A percentile compares a stretch with the other conserved stretches of the same genome.
Conservation (phyloP, 1,140 invertebrate species). For the Drosophila nebulosa region DNA sequence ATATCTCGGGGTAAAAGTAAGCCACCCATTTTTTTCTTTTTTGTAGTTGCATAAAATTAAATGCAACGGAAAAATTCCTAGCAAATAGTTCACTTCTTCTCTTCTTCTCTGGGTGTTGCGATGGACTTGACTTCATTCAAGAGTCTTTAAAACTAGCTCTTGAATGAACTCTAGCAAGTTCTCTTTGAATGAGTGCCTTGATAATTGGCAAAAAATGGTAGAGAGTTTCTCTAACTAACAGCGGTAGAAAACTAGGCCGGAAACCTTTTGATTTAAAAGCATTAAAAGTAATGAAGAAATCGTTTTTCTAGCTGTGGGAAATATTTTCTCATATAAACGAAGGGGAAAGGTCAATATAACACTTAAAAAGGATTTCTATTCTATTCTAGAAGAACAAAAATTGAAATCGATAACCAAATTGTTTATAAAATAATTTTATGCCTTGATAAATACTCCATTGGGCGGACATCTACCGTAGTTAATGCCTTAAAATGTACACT, state of each 20-base stretch:
- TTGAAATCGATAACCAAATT: too few species aligned
- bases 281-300: background rate
- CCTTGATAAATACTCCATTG: too few species aligned
- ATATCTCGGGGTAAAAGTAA: conserved; percentile 31
- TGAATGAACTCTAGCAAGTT: conserved; percentile 22
- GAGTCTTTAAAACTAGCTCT: conserved; percentile 12
- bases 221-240: background rate
- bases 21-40: conserved; percentile 22
- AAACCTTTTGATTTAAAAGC: background rate
- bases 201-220: background rate
- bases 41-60: conserved; percentile 50
- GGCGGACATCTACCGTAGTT: too few species aligned
- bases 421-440: too few species aligned
- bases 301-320: too few species aligned
- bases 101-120: conserved; percentile 6
- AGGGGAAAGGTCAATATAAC: too few species aligned
- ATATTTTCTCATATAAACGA: too few species aligned
- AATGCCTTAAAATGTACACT: too few species aligned
- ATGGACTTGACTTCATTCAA: conserved; percentile 12
- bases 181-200: conserved; percentile 4
- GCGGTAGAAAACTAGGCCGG: background rate
- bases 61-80: conserved; percentile 3
- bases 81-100: conserved; percentile 13
- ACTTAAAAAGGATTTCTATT: too few species aligned
- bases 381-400: too few species aligned